Conservation (phyloP, 2,888 invertebrate species). For the Maniola hyperantus region DNA sequence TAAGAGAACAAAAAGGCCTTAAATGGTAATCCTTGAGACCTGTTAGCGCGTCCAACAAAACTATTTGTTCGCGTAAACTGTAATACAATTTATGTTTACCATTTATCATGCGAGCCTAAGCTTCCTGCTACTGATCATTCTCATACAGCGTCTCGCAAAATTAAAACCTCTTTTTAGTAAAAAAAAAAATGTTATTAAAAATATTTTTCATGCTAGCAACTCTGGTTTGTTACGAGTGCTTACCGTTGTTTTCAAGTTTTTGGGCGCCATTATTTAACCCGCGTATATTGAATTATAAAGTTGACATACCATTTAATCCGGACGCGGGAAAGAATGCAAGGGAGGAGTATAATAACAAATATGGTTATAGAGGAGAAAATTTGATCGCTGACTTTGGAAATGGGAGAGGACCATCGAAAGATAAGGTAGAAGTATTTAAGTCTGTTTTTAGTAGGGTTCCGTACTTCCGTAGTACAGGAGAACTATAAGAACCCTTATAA, state of each 20-base stretch:
- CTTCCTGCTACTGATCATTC: constrained; percentile 45
- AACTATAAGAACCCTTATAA: background rate
- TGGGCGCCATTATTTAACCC: constrained; percentile 69
- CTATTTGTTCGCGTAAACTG: constrained; percentile 40
- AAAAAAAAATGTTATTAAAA: constrained; percentile 41
- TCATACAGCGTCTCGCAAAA: constrained; percentile 29
- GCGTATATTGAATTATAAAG: constrained; percentile 61
- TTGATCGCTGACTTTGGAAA: constrained; percentile 66
- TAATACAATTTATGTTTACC: constrained; percentile 41
- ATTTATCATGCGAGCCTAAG: constrained; percentile 17
- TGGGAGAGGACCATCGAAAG: constrained; percentile 50
- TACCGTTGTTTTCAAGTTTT: constrained; percentile 63
- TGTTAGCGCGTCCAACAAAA: constrained; percentile 50
- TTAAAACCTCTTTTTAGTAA: constrained; percentile 28
- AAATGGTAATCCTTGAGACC: constrained; percentile 46
- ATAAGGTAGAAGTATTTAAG: constrained; percentile 46
- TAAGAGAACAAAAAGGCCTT: constrained; percentile 38
- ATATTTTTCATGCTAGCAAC: constrained; percentile 44
- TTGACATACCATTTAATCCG: constrained; percentile 61
- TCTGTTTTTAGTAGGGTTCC: background rate
- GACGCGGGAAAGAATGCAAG: constrained; percentile 51
- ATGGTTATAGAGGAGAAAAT: constrained; percentile 61
- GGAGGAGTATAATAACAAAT: constrained; percentile 50
- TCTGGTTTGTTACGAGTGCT: constrained; percentile 46
- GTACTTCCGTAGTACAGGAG: background rate